These are phyloP conservation scores for Neoitamus cyanurus DNA, from an alignment of 2,888 invertebrate genomes.

Conservation along the genomic window DNA sequence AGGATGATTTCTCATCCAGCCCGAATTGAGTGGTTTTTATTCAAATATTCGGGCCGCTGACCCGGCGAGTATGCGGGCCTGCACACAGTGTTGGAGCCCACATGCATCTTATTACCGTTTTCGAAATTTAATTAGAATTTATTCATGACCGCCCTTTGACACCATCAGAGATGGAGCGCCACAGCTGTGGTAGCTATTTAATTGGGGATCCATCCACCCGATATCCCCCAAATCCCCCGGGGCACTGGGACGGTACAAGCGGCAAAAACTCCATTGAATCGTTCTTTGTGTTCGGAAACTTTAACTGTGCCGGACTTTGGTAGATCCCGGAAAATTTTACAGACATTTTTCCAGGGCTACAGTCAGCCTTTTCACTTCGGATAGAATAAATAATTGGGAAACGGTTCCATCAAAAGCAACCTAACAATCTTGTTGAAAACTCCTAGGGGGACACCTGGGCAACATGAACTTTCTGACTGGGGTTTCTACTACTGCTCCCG, in stretches of 20 bases:
- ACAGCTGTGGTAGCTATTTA: neutral
- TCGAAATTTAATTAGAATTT: neutral
- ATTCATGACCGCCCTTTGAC: neutral
- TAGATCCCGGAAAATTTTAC: neutral
- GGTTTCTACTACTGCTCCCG: neutral
- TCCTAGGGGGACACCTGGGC: neutral
- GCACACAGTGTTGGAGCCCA: neutral
- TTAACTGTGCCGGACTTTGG: neutral
- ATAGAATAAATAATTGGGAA: neutral
- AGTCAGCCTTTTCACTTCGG: neutral
- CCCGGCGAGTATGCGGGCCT: no score
- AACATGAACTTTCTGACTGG: neutral
- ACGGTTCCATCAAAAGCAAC: neutral
- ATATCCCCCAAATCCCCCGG: neutral
- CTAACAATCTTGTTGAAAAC: slow-evolving; percentile 1
- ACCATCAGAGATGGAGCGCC: neutral
- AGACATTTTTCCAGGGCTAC: neutral
- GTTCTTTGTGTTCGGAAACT: neutral
- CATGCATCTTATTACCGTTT: neutral
- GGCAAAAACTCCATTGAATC: neutral
- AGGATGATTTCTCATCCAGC: neutral
- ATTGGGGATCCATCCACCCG: neutral
- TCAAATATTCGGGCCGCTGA: neutral
- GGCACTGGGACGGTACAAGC: neutral
- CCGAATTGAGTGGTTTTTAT: neutral